Evolutionary conservation across 1,140 invertebrate genomes (phyloP).

Genomic region (Hormaphis cornu): DNA sequence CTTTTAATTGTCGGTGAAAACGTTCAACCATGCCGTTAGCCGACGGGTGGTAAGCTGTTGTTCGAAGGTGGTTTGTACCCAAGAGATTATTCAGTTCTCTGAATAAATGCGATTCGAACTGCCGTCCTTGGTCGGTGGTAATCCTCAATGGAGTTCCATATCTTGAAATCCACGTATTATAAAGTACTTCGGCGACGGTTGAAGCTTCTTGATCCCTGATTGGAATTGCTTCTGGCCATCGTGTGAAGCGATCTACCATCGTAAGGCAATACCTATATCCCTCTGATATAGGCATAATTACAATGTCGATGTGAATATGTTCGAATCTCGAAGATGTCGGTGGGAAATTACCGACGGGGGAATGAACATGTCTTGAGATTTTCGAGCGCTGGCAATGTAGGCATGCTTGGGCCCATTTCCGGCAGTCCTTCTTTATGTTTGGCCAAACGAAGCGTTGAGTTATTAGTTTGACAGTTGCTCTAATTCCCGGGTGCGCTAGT

Average conservation of each 20-base stretch:
- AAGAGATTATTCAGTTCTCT: background rate
- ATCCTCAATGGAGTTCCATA: conserved; percentile 39
- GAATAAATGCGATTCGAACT: conserved; percentile 39
- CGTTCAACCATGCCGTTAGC: conserved; percentile 37
- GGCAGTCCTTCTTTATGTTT: conserved; percentile 37
- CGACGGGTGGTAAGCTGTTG: conserved; percentile 42
- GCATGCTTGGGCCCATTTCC: conserved; percentile 36
- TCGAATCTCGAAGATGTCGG: conserved; percentile 37
- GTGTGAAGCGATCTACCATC: conserved; percentile 43
- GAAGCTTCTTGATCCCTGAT: conserved; percentile 42
- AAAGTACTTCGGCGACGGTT: conserved; percentile 39
- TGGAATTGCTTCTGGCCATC: conserved; percentile 45
- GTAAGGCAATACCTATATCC: conserved; percentile 43
- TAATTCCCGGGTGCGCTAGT: conserved; percentile 37
- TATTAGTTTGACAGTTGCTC: conserved; percentile 39
- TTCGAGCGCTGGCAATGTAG: conserved; percentile 39
- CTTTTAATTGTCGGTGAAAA: conserved; percentile 43
- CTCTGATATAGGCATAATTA: conserved; percentile 44
- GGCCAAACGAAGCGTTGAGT: conserved; percentile 44
- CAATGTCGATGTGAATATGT: conserved; percentile 41
- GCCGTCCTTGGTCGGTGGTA: conserved; percentile 40
- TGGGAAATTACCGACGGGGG: conserved; percentile 34
- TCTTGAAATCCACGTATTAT: conserved; percentile 38
- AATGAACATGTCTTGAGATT: conserved; percentile 29
- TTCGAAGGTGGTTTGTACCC: conserved; percentile 33